phyloP scores from a whole-genome alignment of 1,140 invertebrate genomes.

The Prorops nasuta region DNA sequence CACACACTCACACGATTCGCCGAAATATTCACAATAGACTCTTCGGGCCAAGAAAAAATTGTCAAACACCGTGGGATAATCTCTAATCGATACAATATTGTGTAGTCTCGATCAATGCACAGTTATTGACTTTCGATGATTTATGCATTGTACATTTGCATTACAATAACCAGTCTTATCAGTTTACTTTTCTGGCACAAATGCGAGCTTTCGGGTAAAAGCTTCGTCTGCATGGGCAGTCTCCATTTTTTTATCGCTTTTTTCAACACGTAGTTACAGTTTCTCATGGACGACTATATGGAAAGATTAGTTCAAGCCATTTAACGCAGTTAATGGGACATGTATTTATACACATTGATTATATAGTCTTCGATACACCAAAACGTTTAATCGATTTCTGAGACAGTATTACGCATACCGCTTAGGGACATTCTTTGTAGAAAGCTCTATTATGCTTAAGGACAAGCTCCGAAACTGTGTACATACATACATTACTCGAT shows the following conservation, averaged over 20 bases:
- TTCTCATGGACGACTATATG: no score
- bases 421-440: neutral
- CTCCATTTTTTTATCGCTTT: conserved; percentile 7
- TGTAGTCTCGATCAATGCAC: no score
- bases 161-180: no score
- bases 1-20: no score
- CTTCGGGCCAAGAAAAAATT: no score
- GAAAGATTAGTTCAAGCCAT: no score
- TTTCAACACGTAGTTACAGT: no score
- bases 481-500: neutral
- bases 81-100: no score
- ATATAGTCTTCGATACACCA: conserved; percentile 21
- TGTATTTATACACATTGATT: conserved; percentile 1
- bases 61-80: no score
- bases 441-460: neutral
- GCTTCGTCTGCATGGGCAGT: conserved; percentile 7
- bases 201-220: conserved; percentile 4
- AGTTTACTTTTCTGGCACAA: conserved; percentile 24
- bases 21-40: no score
- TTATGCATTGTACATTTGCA: no score
- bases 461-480: neutral
- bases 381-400: neutral
- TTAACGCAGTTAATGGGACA: conserved; percentile 1
- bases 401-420: neutral
- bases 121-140: no score